Percentiles rank a stretch among this genome's conserved stretches.
phyloP scores from a whole-genome alignment of 2,888 invertebrate species.

The Tubiluchus corallicola region DNA sequence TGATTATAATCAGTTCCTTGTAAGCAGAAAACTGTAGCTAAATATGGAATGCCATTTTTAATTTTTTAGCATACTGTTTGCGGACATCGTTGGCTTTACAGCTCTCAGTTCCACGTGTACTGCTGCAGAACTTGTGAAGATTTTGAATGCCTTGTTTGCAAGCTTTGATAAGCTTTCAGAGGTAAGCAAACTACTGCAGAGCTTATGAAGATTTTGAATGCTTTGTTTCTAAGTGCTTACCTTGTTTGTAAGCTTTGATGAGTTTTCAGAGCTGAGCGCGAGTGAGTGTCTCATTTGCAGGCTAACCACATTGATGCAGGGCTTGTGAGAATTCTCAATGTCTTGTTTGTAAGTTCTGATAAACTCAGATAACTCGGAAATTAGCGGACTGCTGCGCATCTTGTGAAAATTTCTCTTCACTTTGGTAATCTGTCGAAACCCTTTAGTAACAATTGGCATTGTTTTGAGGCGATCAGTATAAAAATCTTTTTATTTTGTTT shows the following conservation, averaged over 20 bases:
- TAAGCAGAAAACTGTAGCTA: too few relatives aligned
- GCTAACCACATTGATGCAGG: conserved; percentile 75
- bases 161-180: conserved; percentile 68
- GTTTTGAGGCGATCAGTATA: neutral
- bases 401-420: too few relatives aligned
- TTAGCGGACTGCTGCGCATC: too few relatives aligned
- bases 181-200: conserved; percentile 59
- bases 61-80: conserved; percentile 68
- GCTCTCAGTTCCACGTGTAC: conserved; percentile 81
- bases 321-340: conserved; percentile 79
- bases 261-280: conserved; percentile 45
- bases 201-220: conserved; percentile 82
- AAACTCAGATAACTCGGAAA: too few relatives aligned
- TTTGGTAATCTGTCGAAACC: too few relatives aligned
- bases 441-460: too few relatives aligned
- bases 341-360: too few relatives aligned
- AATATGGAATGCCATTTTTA: too few relatives aligned
- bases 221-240: conserved; percentile 25
- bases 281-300: too few relatives aligned
- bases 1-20: too few relatives aligned
- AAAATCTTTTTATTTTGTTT: conserved; percentile 17
- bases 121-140: conserved; percentile 83
- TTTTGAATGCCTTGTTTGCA: conserved; percentile 85
- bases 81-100: conserved; percentile 94
- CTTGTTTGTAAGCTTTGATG: conserved; percentile 82